These are phyloP conservation scores for Bursaphelenchus mucronatus DNA, from an alignment of 1,140 invertebrate genomes.

Conservation along the genomic window DNA sequence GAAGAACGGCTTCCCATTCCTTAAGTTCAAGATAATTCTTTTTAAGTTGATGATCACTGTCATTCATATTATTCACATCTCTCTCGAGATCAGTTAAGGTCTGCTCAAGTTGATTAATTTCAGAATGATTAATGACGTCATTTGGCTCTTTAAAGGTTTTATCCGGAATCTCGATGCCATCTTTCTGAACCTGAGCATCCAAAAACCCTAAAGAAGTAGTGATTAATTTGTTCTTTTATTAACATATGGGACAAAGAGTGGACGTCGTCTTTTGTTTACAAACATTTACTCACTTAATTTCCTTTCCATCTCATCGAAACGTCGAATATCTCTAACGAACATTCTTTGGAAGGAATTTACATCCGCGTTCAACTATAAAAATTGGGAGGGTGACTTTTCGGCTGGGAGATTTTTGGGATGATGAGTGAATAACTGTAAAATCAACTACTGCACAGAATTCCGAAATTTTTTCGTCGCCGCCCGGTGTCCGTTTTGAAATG, in stretches of 20 bases:
- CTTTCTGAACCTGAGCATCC: conserved; percentile 56
- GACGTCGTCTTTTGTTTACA: background rate
- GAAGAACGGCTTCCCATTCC: conserved; percentile 59
- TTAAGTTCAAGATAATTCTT: conserved; percentile 59
- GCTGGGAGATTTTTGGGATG: too few species aligned
- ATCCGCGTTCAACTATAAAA: conserved; percentile 68
- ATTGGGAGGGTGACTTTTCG: conserved; percentile 11
- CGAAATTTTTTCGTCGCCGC: too few species aligned
- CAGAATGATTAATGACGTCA: conserved; percentile 48
- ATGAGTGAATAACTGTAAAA: too few species aligned
- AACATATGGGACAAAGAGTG: background rate
- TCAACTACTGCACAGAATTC: too few species aligned
- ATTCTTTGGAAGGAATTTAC: conserved; percentile 84
- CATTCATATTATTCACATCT: conserved; percentile 61
- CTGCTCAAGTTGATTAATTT: conserved; percentile 58
- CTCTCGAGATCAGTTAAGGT: conserved; percentile 57
- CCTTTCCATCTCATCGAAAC: conserved; percentile 86
- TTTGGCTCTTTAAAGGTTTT: conserved; percentile 45
- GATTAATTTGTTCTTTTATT: background rate
- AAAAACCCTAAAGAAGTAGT: conserved; percentile 45
- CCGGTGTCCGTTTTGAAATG: too few species aligned
- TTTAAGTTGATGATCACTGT: conserved; percentile 54
- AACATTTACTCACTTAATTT: conserved; percentile 69
- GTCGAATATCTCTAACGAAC: conserved; percentile 80
- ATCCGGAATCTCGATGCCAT: conserved; percentile 54